phyloP scores from a whole-genome alignment of 1,140 invertebrate genomes.

The Macrotrachela quadricornifera region DNA sequence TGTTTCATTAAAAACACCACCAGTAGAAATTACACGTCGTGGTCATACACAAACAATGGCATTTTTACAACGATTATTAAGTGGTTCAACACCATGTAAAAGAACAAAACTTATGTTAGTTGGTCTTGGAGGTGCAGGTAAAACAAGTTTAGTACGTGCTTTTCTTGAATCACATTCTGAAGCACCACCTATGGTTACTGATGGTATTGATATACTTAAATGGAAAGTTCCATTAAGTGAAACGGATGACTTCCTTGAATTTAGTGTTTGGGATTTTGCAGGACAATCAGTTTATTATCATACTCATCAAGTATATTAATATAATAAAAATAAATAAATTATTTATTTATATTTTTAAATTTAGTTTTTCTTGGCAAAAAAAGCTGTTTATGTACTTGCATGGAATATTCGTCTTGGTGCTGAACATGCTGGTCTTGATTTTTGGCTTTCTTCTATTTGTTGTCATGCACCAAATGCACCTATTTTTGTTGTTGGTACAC shows the following conservation, averaged over 20 bases:
- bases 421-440: slow-evolving; percentile 27
- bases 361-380: slow-evolving; percentile 27
- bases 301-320: slow-evolving; percentile 22
- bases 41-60: slow-evolving; percentile 19
- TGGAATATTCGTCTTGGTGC: slow-evolving; percentile 27
- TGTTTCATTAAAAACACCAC: slow-evolving; percentile 21
- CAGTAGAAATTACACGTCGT: slow-evolving; percentile 20
- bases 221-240: slow-evolving; percentile 15
- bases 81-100: slow-evolving; percentile 19
- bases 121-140: slow-evolving; percentile 27
- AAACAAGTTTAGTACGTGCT: slow-evolving; percentile 23
- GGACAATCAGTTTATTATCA: slow-evolving; percentile 31
- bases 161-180: slow-evolving; percentile 12
- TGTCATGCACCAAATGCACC: slow-evolving; percentile 27
- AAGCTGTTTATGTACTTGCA: slow-evolving; percentile 25
- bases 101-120: slow-evolving; percentile 29
- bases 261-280: slow-evolving; percentile 29
- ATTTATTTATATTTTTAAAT: not conserved
- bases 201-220: slow-evolving; percentile 23
- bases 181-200: slow-evolving; percentile 15
- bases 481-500: slow-evolving; percentile 24
- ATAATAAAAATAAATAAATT: too few species aligned
- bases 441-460: slow-evolving; percentile 27
- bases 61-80: slow-evolving; percentile 18
- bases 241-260: not conserved